A percentile compares a stretch with the other conserved stretches of the same genome.
Evolutionary conservation across 2,888 invertebrate species (phyloP).

Genomic region (Steromphala cineraria): DNA sequence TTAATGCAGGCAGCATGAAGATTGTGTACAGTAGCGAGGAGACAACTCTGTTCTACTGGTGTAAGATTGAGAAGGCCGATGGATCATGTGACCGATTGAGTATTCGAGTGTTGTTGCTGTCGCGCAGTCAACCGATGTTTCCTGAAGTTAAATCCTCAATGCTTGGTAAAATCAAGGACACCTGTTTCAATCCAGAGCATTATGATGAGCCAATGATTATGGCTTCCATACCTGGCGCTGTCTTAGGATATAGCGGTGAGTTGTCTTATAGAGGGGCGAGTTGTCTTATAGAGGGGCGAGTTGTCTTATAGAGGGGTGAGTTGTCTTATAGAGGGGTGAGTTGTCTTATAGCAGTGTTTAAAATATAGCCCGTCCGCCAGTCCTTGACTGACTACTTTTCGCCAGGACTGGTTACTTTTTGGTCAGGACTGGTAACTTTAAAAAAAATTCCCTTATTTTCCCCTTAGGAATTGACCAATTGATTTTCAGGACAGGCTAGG

Average conservation of each 20-base stretch:
- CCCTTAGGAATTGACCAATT: too few species aligned
- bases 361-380: too few species aligned
- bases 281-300: neutral
- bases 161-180: neutral
- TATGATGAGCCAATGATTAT: neutral
- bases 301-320: neutral
- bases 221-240: neutral
- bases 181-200: neutral
- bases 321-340: too few species aligned
- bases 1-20: slow-evolving; percentile 43
- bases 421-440: too few species aligned
- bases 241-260: neutral
- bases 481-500: too few species aligned
- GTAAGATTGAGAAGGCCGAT: slow-evolving; percentile 27
- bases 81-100: slow-evolving; percentile 34
- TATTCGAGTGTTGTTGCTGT: slow-evolving; percentile 33
- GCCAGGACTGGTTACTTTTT: too few species aligned
- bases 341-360: too few species aligned
- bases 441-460: too few species aligned
- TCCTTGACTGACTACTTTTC: too few species aligned
- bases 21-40: slow-evolving; percentile 36
- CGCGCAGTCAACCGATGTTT: neutral
- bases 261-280: too few species aligned
- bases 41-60: slow-evolving; percentile 39
- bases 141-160: neutral